Evolutionary conservation across 2,888 invertebrate species (phyloP).

Genomic region (Dryobota labecula): DNA sequence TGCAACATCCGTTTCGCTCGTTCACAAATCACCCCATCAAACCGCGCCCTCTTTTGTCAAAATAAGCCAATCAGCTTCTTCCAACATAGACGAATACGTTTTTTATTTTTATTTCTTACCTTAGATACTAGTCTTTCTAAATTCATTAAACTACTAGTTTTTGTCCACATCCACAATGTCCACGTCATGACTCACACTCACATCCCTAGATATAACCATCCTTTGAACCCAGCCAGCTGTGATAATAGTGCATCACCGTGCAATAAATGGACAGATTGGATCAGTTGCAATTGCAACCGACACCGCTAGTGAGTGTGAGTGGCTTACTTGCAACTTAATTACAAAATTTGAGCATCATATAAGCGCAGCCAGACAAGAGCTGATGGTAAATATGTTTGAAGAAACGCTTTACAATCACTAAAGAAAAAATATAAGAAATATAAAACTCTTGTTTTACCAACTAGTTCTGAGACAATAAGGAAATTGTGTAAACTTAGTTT

Average conservation of each 20-base stretch:
- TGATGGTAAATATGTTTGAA: not conserved
- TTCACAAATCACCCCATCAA: not conserved
- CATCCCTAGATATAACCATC: no score
- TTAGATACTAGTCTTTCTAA: not conserved
- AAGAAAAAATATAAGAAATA: not conserved
- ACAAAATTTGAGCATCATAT: no score
- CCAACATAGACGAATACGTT: not conserved
- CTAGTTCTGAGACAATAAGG: not conserved
- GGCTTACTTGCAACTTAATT: not conserved
- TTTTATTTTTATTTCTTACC: not conserved
- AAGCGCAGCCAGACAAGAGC: not conserved
- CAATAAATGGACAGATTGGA: no score
- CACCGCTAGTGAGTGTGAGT: not conserved
- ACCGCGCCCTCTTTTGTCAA: not conserved
- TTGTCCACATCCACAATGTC: not conserved
- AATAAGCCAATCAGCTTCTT: slow-evolving; percentile 8
- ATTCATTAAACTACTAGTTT: not conserved
- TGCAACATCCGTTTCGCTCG: slow-evolving; percentile 30
- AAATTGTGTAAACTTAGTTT: no score
- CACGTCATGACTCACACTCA: not conserved
- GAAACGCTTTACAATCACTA: not conserved
- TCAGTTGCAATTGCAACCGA: no score
- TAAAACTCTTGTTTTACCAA: no score
- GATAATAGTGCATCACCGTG: not conserved
- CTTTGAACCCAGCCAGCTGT: no score